These are phyloP conservation scores for Phalanger gymnotis DNA, from an alignment of 2,797 vertebrate genomes.

Conservation along the genomic window DNA sequence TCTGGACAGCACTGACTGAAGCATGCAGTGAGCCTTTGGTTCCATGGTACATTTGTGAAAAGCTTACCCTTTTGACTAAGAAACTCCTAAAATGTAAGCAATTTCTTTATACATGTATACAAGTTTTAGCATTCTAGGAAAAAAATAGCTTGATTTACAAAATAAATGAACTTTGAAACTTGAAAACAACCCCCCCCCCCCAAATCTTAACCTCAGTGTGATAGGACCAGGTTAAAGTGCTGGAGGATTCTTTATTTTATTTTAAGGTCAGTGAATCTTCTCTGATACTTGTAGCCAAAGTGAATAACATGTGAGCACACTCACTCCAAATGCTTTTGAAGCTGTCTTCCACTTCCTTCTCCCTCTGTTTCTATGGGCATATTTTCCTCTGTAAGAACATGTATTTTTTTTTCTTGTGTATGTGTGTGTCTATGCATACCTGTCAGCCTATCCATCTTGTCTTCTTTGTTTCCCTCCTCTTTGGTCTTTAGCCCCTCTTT, in stretches of 20 bases:
- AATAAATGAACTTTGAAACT: constrained; percentile 50
- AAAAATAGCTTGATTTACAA: constrained; percentile 49
- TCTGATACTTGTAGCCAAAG: constrained; percentile 37
- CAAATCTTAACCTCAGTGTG: constrained; percentile 13
- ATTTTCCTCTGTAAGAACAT: neutral
- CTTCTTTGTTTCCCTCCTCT: neutral
- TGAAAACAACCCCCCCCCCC: constrained; percentile 45
- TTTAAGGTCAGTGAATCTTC: constrained; percentile 33
- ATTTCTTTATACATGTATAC: constrained; percentile 24
- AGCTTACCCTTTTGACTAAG: neutral
- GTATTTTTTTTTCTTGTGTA: too few species aligned
- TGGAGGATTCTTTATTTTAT: constrained; percentile 36
- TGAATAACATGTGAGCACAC: constrained; percentile 10
- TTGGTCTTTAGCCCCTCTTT: neutral
- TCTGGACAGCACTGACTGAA: neutral
- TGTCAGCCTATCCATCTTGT: neutral
- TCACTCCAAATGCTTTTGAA: neutral
- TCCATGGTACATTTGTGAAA: neutral
- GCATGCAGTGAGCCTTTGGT: neutral
- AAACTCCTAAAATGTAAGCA: neutral
- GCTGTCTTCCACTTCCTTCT: neutral
- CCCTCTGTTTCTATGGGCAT: neutral
- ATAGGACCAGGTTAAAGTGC: constrained; percentile 43
- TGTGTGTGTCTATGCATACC: neutral
- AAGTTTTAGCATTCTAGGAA: constrained; percentile 18